Base-by-base conservation (phyloP, 2,797 vertebrate species). In the Schizothorax lantsangensis region DNA sequence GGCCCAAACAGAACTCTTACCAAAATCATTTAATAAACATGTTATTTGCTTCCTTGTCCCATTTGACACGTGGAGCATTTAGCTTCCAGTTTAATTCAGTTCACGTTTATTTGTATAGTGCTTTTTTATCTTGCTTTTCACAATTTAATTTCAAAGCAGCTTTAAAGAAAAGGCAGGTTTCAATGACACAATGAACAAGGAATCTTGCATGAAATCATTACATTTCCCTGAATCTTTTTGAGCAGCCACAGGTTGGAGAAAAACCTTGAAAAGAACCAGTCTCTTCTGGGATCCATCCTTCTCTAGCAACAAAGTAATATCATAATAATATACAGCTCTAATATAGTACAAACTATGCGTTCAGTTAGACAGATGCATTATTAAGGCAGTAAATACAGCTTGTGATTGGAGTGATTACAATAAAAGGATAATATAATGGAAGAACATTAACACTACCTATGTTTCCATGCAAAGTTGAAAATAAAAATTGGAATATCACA, bases 21-120 rank as follows among this genome's bases (percentile, higher is more conserved):
- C 57, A 66, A 77, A 74, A 45, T 15, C 36, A 49, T 84, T n/a
- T 75, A 75, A 75, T n/a, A 62, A 75, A 33, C 19, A 36, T 75
- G 30, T 49, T 62, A 17, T 33, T 30, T 73, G 81, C 54, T 49
- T 75, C 14, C 43, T 38, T 26, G 30, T 30, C 8, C 30, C 59
- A 77, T 47, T 36, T 66, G 43, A 66, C 59, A 80, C 21, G 40
- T 45, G n/a, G n/a, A 66, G 40, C 6, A 47, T 80, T 66, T 66
- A 45, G n/a, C 59, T 7, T n/a, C 15, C n/a, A 59, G 19, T 38
- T 78, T 45, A 21, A 3, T 78, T 54, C 54, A 19, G 5, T 43
- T 17, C 54, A 19, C 0, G 14, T 62, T 17, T 62, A 77, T 59
- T 26, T 15, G 40, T 9, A 30, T 30, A 30, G 30, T 30, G 30